Conservation (phyloP, 2,113 vertebrate species). For the Poecile atricapillus region DNA sequence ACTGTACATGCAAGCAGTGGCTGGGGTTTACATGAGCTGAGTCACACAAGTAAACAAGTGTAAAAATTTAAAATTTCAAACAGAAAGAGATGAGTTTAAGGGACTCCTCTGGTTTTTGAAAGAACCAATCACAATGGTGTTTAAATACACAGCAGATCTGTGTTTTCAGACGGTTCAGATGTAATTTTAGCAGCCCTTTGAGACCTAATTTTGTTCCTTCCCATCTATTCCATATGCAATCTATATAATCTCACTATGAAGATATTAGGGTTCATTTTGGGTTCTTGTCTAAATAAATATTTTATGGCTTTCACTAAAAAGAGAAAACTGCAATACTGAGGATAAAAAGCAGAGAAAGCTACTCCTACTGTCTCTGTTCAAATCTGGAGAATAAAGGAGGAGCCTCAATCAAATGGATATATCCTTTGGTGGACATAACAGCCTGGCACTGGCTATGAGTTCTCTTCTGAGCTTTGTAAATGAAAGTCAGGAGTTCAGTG, state of each 20-base stretch:
- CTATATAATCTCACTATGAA: neutral
- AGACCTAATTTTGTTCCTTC: neutral
- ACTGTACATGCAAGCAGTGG: neutral
- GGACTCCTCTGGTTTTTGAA: neutral
- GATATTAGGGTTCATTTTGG: neutral
- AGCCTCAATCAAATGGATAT: neutral
- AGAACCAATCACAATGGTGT: neutral
- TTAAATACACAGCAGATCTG: neutral
- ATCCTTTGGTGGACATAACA: neutral
- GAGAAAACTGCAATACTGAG: neutral
- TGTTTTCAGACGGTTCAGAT: neutral
- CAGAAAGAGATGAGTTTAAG: neutral
- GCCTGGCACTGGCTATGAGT: neutral
- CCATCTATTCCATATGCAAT: neutral
- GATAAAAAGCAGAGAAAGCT: neutral
- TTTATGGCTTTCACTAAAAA: neutral
- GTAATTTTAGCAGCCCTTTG: neutral
- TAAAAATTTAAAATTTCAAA: neutral
- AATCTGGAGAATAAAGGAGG: neutral
- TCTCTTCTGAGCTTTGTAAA: conserved; percentile 3
- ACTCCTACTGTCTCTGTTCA: neutral
- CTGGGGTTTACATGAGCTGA: neutral
- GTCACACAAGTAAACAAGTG: neutral
- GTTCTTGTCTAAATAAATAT: neutral
- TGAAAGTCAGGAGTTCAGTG: neutral